Evolutionary conservation across 2,888 invertebrate species (phyloP).

Genomic region (Limnephilus lunatus): DNA sequence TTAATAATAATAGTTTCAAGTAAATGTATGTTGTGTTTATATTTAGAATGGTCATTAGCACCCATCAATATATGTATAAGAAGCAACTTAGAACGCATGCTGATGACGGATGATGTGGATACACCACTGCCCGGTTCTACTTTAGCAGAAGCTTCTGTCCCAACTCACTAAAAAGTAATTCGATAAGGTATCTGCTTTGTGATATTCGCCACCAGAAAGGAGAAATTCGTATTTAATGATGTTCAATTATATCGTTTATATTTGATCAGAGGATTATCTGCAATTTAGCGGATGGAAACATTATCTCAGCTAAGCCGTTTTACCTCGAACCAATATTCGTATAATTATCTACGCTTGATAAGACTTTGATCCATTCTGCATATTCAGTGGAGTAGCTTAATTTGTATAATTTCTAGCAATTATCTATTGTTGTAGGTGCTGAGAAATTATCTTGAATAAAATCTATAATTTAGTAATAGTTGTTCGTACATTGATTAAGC

Average conservation of each 20-base stretch:
- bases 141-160: not conserved
- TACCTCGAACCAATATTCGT: not conserved
- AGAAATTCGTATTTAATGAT: not conserved
- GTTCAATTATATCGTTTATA: conserved; percentile 4
- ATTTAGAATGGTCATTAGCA: too few relatives aligned
- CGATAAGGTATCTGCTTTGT: not conserved
- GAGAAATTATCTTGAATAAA: not conserved
- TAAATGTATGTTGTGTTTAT: too few relatives aligned
- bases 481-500: not conserved
- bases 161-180: not conserved
- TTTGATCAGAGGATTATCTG: not conserved
- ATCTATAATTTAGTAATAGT: not conserved
- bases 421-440: not conserved
- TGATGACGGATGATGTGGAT: too few relatives aligned
- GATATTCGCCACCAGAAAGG: not conserved
- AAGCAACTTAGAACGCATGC: too few relatives aligned
- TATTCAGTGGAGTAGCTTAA: not conserved
- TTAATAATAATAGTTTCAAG: too few relatives aligned
- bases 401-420: not conserved
- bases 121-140: too few relatives aligned
- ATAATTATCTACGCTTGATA: not conserved
- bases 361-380: not conserved
- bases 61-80: too few relatives aligned
- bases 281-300: not conserved
- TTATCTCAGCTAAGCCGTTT: not conserved